These are phyloP conservation scores for Oryzias sinensis DNA, from an alignment of 2,797 vertebrate genomes.

Conservation along the genomic window DNA sequence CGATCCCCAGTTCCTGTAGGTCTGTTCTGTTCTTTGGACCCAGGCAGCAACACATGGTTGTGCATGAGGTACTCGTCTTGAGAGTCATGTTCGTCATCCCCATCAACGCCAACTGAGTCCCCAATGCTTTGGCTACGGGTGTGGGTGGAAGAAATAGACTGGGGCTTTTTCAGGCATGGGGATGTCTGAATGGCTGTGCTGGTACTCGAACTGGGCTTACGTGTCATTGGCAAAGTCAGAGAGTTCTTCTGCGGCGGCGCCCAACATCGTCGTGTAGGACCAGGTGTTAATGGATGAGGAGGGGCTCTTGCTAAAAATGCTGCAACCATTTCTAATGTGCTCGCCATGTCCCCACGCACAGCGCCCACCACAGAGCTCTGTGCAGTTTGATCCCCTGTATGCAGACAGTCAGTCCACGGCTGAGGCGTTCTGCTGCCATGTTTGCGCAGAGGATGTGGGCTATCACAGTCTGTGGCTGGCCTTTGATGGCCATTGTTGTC, in stretches of 20 bases:
- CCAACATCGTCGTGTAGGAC: conserved; percentile 79
- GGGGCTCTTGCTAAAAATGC: conserved; percentile 79
- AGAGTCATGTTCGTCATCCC: conserved; percentile 71
- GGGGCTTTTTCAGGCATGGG: conserved; percentile 81
- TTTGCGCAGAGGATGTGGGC: conserved; percentile 71
- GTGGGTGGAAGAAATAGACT: conserved; percentile 61
- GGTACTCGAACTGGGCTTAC: conserved; percentile 69
- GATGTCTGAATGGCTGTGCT: conserved; percentile 88
- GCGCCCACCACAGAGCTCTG: conserved; percentile 78
- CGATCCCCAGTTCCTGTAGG: conserved; percentile 40
- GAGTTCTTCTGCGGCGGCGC: conserved; percentile 76
- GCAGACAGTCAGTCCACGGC: conserved; percentile 57
- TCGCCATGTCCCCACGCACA: conserved; percentile 79
- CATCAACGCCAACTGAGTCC: conserved; percentile 63
- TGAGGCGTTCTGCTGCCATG: conserved; percentile 53
- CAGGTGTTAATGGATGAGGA: conserved; percentile 78
- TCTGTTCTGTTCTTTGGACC: conserved; percentile 53
- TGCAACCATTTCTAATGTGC: conserved; percentile 78
- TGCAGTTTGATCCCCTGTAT: conserved; percentile 55
- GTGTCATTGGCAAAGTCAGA: conserved; percentile 79
- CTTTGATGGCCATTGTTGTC: conserved; percentile 65
- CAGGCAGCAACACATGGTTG: conserved; percentile 51
- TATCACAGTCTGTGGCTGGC: conserved; percentile 60
- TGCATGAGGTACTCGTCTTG: conserved; percentile 70
- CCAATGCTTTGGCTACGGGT: conserved; percentile 73